Conservation (phyloP, 2,888 invertebrate species). For the Trissolcus japonicus region DNA sequence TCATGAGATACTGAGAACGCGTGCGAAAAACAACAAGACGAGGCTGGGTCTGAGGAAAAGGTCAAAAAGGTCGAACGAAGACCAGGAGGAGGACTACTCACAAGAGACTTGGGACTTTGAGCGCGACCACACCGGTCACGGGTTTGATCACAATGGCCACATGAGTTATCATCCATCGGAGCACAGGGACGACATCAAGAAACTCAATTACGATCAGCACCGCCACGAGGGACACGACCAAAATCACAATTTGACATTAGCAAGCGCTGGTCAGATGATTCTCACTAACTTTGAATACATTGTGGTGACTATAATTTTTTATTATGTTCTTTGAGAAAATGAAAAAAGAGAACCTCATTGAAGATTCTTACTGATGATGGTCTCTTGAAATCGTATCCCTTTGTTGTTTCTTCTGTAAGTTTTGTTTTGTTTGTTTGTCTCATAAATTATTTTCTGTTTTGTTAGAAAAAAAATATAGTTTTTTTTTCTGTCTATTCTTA, state of each 20-base stretch:
- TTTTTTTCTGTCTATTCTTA: background rate
- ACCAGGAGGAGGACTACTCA: constrained; percentile 44
- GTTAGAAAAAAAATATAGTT: too few species aligned
- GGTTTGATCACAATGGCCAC: constrained; percentile 51
- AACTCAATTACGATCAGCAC: constrained; percentile 35
- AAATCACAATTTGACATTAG: constrained; percentile 45
- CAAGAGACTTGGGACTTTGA: constrained; percentile 45
- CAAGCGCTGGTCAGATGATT: constrained; percentile 65
- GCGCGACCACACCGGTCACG: constrained; percentile 39
- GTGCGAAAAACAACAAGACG: background rate
- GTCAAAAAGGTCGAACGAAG: constrained; percentile 63
- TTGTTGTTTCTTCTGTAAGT: background rate
- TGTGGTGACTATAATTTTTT: constrained; percentile 65
- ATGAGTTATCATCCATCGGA: constrained; percentile 45
- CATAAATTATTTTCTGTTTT: background rate
- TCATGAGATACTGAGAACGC: constrained; percentile 75
- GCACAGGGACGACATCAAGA: constrained; percentile 17
- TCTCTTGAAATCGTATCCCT: too few species aligned
- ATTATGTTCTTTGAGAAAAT: constrained; percentile 65
- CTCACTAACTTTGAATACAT: constrained; percentile 68
- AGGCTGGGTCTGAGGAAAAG: constrained; percentile 38
- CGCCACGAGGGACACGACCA: constrained; percentile 18
- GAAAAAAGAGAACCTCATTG: background rate
- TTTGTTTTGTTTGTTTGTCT: background rate
- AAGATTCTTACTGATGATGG: background rate